Evolutionary conservation across 2,888 invertebrate species (phyloP), one percentile per base, ranked within the genome.

Genomic region (Thera britannica): DNA sequence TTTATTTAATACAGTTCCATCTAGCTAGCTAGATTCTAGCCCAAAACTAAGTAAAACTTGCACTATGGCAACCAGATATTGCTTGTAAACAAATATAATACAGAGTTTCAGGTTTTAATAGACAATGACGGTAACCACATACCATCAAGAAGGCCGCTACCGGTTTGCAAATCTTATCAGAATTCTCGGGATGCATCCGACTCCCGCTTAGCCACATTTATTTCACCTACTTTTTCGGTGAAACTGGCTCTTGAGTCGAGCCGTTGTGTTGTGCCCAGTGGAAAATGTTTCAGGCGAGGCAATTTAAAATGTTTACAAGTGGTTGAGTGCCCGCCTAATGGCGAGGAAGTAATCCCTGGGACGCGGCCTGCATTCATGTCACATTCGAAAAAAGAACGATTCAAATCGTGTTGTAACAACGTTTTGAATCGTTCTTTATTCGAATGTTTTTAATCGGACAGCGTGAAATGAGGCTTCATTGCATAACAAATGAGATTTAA

Each of bases 301-400:
- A 70, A 63, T 70, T 70, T 66, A 57, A 70, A 60, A 70, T 70
- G 56, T 70, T 66, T 54, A 70, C 66, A 60, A 63, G 54, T 64
- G 66, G 51, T 63, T 66, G 66, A 54, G 66, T 56, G 55, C 57
- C 48, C 41, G 60, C 35, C 58, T 66, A 70, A 70, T 67, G 66
- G 66, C 48, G 51, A 52, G 63, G 60, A 66, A 70, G 60, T 63
- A 70, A 67, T 63, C 65, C 46, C 2, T 46, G 59, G 38, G 23
- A 52, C 69, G 62, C 57, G 62, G 59, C 56, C 66, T 56, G 65
- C 59, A 62, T 58, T 58, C 55, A 54, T 61, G 57, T 35, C 9
- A 61, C 57, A 51, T 23, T 23, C 23, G 23, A 23, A 23, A 23
- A 23, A 23, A 23, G 23, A 23, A 23, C 23, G 23, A 23, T 23